Evolutionary conservation across 2,888 invertebrate genomes (phyloP).

Genomic region (Thalpophila matura): DNA sequence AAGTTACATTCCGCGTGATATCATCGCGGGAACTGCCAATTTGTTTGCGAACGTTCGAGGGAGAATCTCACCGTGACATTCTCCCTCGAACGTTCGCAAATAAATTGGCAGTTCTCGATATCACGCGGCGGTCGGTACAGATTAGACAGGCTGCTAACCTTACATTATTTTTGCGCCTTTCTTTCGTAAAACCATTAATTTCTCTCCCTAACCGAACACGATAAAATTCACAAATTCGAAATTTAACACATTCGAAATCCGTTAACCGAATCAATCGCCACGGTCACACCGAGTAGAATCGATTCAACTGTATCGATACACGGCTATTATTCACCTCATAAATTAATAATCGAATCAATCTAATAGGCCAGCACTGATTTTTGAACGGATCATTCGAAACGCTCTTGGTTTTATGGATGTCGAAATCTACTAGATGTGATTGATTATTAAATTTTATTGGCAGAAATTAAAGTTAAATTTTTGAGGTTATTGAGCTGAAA

Average conservation of each 20-base stretch:
- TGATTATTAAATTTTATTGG: slow-evolving; percentile 51
- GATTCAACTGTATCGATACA: slow-evolving; percentile 81
- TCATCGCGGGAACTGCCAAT: too few species aligned
- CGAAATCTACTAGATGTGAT: slow-evolving; percentile 70
- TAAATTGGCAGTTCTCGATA: too few species aligned
- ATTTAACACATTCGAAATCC: slow-evolving; percentile 69
- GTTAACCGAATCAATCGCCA: slow-evolving; percentile 78
- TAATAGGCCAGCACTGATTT: slow-evolving; percentile 87
- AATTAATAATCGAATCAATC: slow-evolving; percentile 88
- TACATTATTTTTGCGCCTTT: neutral
- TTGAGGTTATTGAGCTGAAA: slow-evolving; percentile 38
- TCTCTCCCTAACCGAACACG: neutral
- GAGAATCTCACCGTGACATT: too few species aligned
- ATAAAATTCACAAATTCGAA: slow-evolving; percentile 49
- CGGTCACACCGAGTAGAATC: slow-evolving; percentile 71
- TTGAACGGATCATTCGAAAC: slow-evolving; percentile 83
- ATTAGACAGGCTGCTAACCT: too few species aligned
- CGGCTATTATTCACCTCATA: slow-evolving; percentile 87
- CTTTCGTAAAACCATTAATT: slow-evolving; percentile 4
- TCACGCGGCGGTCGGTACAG: too few species aligned
- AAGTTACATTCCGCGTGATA: too few species aligned
- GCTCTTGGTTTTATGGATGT: slow-evolving; percentile 71
- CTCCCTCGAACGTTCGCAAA: too few species aligned
- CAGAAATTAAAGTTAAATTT: slow-evolving; percentile 3
- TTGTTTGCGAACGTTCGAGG: too few species aligned